phyloP scores from a whole-genome alignment of 2,888 invertebrate genomes.

The Caenorhabditis imperialis region DNA sequence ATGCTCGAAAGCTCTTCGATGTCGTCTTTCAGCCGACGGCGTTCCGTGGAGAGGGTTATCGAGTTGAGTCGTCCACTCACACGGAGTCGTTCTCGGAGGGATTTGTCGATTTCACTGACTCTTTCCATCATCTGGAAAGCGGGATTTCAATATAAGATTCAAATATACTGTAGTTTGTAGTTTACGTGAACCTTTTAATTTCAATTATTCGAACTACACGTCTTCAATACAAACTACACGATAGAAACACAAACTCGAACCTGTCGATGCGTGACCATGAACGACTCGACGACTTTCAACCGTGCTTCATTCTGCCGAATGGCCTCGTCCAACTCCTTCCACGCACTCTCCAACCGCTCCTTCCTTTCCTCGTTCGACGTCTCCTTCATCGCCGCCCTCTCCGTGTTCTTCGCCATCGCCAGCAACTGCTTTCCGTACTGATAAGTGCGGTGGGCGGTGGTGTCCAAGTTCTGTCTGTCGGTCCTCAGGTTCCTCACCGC shows the following conservation, averaged over 20 bases:
- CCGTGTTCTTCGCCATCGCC: slow-evolving; percentile 83
- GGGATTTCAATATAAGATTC: too few relatives aligned
- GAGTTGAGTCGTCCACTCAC: slow-evolving; percentile 31
- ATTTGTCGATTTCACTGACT: slow-evolving; percentile 54
- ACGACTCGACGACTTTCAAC: slow-evolving; percentile 61
- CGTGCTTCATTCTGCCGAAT: slow-evolving; percentile 63
- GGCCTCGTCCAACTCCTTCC: slow-evolving; percentile 59
- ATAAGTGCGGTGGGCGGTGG: slow-evolving; percentile 87
- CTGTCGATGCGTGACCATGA: slow-evolving; percentile 61
- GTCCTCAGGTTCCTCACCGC: slow-evolving; percentile 86
- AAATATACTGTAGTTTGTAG: too few relatives aligned
- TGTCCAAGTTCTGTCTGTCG: slow-evolving; percentile 86
- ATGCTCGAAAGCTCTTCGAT: slow-evolving; percentile 63
- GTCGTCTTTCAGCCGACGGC: slow-evolving; percentile 54
- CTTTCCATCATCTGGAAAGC: slow-evolving; percentile 55
- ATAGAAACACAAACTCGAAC: too few relatives aligned
- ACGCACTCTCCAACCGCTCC: slow-evolving; percentile 60
- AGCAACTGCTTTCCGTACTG: slow-evolving; percentile 87
- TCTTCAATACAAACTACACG: too few relatives aligned
- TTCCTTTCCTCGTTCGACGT: slow-evolving; percentile 40
- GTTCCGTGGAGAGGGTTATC: slow-evolving; percentile 46
- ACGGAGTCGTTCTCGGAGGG: slow-evolving; percentile 47
- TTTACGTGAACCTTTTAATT: too few relatives aligned
- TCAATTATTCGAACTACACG: too few relatives aligned
- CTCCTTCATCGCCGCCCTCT: slow-evolving; percentile 31